Percentiles rank a stretch among this genome's conserved stretches.
Conservation (phyloP, 2,797 vertebrate genomes). For the Protonibea diacanthus region DNA sequence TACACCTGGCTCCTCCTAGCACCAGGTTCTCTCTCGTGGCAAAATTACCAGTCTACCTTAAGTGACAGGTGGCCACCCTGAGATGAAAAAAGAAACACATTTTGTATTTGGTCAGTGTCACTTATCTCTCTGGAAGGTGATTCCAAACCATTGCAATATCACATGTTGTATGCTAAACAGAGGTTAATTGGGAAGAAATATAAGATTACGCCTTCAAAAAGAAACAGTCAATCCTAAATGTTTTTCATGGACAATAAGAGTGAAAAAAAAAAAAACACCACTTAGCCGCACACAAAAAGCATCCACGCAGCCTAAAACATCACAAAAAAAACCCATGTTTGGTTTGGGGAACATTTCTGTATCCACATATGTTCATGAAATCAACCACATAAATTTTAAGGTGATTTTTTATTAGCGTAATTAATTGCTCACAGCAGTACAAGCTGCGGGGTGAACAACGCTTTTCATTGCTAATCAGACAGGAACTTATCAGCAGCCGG, state of each 20-base stretch:
- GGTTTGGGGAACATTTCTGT: slow-evolving; percentile 20
- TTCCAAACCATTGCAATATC: slow-evolving; percentile 32
- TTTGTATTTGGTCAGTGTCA: slow-evolving; percentile 71
- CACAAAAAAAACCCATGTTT: slow-evolving; percentile 27
- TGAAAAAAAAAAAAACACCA: background rate
- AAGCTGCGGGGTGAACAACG: slow-evolving; percentile 61
- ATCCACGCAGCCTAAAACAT: slow-evolving; percentile 7
- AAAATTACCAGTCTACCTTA: slow-evolving; percentile 62
- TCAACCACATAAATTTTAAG: slow-evolving; percentile 51
- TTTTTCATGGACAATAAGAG: slow-evolving; percentile 12
- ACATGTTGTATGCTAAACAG: slow-evolving; percentile 56
- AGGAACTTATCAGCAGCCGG: slow-evolving; percentile 64
- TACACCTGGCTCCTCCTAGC: slow-evolving; percentile 74
- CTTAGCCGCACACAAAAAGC: slow-evolving; percentile 9
- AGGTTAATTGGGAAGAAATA: slow-evolving; percentile 44
- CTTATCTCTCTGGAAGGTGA: slow-evolving; percentile 51
- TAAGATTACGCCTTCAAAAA: slow-evolving; percentile 1
- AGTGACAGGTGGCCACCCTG: slow-evolving; percentile 79
- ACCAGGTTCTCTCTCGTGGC: slow-evolving; percentile 51
- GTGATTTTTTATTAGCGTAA: slow-evolving; percentile 56
- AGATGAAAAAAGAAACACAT: slow-evolving; percentile 70
- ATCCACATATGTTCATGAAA: slow-evolving; percentile 53
- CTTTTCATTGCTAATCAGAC: slow-evolving; percentile 71
- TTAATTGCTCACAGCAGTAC: slow-evolving; percentile 64
- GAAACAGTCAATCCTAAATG: slow-evolving; percentile 1